phyloP scores from a whole-genome alignment of 2,888 invertebrate species.

The Xanthia togata region DNA sequence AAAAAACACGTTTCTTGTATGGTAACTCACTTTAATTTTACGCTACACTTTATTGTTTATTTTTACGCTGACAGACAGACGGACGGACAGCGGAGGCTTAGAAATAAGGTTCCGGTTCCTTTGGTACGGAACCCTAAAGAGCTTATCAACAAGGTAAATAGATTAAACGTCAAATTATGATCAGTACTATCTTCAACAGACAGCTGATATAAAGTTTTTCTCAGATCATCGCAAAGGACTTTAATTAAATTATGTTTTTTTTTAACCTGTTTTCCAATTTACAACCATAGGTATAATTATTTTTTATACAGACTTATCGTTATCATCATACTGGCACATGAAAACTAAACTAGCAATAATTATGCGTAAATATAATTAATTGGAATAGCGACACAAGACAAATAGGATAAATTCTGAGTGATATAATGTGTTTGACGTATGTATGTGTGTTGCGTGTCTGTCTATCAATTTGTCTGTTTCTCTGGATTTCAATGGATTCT shows the following conservation, averaged over 20 bases:
- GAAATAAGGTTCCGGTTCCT: too few species aligned
- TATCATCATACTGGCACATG: constrained; percentile 9
- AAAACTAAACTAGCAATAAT: constrained; percentile 40
- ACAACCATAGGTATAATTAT: not conserved
- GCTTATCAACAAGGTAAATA: not conserved
- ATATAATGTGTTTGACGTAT: constrained; percentile 38
- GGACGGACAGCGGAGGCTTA: too few species aligned
- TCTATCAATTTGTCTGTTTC: constrained; percentile 27
- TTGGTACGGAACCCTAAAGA: not conserved
- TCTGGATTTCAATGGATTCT: constrained; percentile 13
- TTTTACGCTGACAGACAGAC: too few species aligned
- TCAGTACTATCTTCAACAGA: not conserved
- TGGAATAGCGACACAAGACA: constrained; percentile 39
- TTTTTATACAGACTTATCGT: constrained; percentile 16
- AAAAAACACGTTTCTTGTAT: too few species aligned
- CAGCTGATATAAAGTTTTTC: constrained; percentile 25
- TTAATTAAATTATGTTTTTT: not conserved
- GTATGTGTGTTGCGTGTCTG: constrained; percentile 34
- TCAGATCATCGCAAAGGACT: constrained; percentile 1
- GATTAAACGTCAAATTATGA: constrained; percentile 21
- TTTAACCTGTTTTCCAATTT: not conserved
- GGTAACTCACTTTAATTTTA: too few species aligned
- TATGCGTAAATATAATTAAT: constrained; percentile 38
- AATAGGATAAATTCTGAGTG: constrained; percentile 41
- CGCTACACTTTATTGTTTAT: too few species aligned